Percentiles rank a stretch among this genome's conserved stretches.
phyloP scores from a whole-genome alignment of 2,888 invertebrate species.

The Uloborus plumipes region DNA sequence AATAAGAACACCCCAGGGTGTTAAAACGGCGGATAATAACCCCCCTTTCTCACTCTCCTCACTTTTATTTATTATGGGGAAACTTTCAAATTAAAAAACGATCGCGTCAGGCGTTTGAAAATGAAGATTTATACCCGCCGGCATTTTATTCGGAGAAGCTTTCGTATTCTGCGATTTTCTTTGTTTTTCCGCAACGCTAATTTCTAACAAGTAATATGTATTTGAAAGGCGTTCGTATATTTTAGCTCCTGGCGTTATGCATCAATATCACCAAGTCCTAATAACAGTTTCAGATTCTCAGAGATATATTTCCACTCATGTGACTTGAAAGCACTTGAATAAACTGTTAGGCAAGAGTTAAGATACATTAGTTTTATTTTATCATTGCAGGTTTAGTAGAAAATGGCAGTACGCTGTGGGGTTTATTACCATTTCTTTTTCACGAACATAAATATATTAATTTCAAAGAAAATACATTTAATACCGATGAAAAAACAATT shows the following conservation, averaged over 20 bases:
- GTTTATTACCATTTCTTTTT: no score
- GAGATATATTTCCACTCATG: no score
- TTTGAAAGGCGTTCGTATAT: not conserved
- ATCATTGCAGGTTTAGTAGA: no score
- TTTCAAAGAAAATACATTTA: no score
- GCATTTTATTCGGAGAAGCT: conserved; percentile 1
- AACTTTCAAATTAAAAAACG: conserved; percentile 43
- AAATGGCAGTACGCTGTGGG: no score
- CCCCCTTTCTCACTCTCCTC: not conserved
- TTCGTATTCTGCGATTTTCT: conserved; percentile 18
- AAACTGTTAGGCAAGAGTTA: no score
- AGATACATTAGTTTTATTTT: no score
- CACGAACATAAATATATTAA: no score
- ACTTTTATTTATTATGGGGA: not conserved
- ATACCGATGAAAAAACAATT: no score
- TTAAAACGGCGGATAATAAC: conserved; percentile 3
- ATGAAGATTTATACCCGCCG: conserved; percentile 20
- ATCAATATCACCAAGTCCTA: conserved; percentile 16
- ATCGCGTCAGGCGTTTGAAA: conserved; percentile 27
- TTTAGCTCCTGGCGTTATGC: no score
- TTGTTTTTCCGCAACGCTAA: conserved; percentile 30
- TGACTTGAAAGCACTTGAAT: no score
- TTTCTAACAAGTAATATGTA: conserved; percentile 12
- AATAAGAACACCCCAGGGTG: not conserved
- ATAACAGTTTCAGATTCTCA: not conserved